Percentiles rank a stretch among this genome's conserved stretches.
phyloP scores from a whole-genome alignment of 2,113 vertebrate species.

The Trematocara macrostoma region DNA sequence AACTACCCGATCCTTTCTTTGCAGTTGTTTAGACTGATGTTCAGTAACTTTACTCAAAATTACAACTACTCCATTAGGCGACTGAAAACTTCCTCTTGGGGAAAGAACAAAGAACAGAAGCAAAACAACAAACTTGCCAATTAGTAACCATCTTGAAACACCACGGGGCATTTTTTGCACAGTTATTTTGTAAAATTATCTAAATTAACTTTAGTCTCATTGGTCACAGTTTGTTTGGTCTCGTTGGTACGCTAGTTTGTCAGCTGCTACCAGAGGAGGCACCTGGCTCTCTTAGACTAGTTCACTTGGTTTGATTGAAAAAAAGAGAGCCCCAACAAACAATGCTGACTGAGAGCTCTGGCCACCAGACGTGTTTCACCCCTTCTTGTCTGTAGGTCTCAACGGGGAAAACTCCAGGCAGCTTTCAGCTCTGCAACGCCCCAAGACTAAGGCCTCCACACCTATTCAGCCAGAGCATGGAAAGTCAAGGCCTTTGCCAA shows the following conservation, averaged over 20 bases:
- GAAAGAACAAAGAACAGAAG: neutral
- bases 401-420: neutral
- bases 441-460: neutral
- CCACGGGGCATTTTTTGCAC: neutral
- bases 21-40: neutral
- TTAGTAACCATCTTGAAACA: neutral
- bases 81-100: neutral
- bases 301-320: neutral
- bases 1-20: neutral
- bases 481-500: neutral
- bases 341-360: rapidly evolving
- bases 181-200: neutral
- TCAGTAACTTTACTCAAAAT: neutral
- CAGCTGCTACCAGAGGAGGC: neutral
- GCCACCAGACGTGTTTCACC: neutral
- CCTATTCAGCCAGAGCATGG: neutral
- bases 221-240: neutral
- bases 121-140: neutral
- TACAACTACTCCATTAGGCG: neutral
- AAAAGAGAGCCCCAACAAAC: neutral
- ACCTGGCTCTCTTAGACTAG: neutral
- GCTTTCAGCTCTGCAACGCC: neutral
- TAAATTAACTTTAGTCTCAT: neutral
- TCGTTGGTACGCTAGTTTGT: neutral
- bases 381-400: neutral